These are phyloP conservation scores for Triplophysa rosa DNA, from an alignment of 2,113 vertebrate species.

Conservation along the genomic window DNA sequence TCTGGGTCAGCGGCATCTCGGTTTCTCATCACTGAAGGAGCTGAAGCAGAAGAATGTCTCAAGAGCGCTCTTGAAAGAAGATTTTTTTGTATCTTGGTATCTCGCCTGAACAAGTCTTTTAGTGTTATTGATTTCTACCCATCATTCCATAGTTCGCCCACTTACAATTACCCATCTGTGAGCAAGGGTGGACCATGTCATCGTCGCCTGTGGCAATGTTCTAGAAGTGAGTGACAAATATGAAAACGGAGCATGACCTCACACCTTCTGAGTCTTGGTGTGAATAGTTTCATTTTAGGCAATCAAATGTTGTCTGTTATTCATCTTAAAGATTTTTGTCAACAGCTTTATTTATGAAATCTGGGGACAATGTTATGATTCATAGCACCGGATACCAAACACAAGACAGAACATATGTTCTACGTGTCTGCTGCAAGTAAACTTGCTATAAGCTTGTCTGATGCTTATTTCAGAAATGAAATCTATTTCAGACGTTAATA, in stretches of 20 bases:
- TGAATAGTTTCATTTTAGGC: constrained; percentile 58
- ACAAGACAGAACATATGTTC: background rate
- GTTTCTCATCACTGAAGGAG: constrained; percentile 28
- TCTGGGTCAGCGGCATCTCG: constrained; percentile 27
- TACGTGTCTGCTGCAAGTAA: background rate
- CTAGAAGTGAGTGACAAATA: constrained; percentile 55
- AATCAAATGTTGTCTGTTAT: constrained; percentile 35
- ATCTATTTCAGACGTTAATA: background rate
- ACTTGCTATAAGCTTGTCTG: background rate
- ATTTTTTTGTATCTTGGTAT: constrained; percentile 9
- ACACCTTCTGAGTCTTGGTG: constrained; percentile 44
- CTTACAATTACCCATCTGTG: constrained; percentile 42
- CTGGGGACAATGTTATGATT: background rate
- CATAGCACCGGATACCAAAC: background rate
- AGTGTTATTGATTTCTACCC: constrained; percentile 59
- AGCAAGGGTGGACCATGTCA: constrained; percentile 55
- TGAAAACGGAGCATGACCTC: constrained; percentile 64
- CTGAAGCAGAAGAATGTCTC: constrained; percentile 1
- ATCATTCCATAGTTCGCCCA: constrained; percentile 28
- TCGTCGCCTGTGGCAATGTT: constrained; percentile 67
- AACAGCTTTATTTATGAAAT: constrained; percentile 35
- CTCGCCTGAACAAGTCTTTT: constrained; percentile 46
- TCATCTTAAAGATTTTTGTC: background rate
- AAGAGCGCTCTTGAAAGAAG: background rate
- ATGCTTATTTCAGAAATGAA: background rate